Conservation (phyloP, 2,888 invertebrate genomes). For the Rotaria socialis region DNA sequence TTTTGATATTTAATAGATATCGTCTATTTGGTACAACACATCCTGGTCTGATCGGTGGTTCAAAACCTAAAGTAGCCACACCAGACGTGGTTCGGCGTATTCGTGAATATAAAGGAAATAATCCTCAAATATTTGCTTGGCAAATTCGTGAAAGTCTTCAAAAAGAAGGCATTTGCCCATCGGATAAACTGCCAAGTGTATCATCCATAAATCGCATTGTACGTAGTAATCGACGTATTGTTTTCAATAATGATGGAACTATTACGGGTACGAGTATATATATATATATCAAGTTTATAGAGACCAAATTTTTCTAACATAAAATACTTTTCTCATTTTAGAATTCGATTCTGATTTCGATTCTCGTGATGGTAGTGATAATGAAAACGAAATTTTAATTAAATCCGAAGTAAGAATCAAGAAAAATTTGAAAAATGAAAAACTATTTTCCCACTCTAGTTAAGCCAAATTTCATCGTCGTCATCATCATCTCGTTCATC, state of each 20-base stretch:
- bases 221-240: constrained; percentile 41
- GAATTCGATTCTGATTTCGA: constrained; percentile 33
- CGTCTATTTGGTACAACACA: constrained; percentile 44
- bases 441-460: too few relatives aligned
- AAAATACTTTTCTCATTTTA: neutral
- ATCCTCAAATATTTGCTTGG: constrained; percentile 47
- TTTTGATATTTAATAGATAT: neutral
- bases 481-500: constrained; percentile 14
- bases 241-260: constrained; percentile 39
- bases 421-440: too few relatives aligned
- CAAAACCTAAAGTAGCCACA: constrained; percentile 47
- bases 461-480: too few relatives aligned
- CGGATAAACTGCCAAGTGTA: constrained; percentile 46
- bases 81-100: constrained; percentile 45
- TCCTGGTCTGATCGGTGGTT: constrained; percentile 46
- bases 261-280: neutral
- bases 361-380: neutral
- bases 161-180: constrained; percentile 43
- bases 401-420: constrained; percentile 15
- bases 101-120: constrained; percentile 45
- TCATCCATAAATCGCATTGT: constrained; percentile 47
- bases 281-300: too few relatives aligned
- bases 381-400: neutral
- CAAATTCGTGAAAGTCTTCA: constrained; percentile 46
- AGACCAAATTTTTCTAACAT: too few relatives aligned